Evolutionary conservation across 1,140 invertebrate species (phyloP), one percentile per base, ranked within the genome.

Genomic region (Pectinophora gossypiella): DNA sequence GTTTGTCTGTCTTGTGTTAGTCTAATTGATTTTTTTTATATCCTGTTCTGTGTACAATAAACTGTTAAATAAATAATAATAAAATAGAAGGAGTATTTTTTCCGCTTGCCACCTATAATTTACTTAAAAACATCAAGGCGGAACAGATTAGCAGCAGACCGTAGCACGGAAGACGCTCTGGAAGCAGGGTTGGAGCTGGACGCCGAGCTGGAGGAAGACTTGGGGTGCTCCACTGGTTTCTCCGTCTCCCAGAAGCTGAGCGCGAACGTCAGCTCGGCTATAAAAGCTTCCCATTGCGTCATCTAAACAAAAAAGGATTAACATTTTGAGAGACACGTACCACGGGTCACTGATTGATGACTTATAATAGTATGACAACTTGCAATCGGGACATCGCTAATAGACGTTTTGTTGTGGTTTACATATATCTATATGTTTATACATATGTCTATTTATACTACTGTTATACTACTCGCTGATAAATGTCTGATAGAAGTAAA

Each of bases 251-350:
- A 91, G 56, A 94, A 89, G 53, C 91, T 90, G 21, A 93, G 55
- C 0, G 90, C 88, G 61, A 93, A 94, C 48, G 80, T 85, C 0
- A 93, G 51, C 68, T 94, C 92, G 0, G 89, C 89, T 59, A 89
- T 83, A 16, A 94, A 75, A 2, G 92, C 92, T 64, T 92, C 89
- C 54, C 82, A 82, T 5, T 89, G 88, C 1, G 90, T 89, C 59
- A 93, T 89, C 92, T 94, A 67, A 2, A 64, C 54, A 51, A 15
- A 23, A n/a, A n/a, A n/a, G n/a, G n/a, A n/a, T n/a, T n/a, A n/a
- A n/a, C n/a, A n/a, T n/a, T n/a, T n/a, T n/a, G n/a, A n/a, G n/a
- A n/a, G n/a, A n/a, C n/a, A n/a, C n/a, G n/a, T n/a, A n/a, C n/a
- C n/a, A n/a, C n/a, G n/a, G n/a, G n/a, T n/a, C n/a, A n/a, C n/a